Conservation (phyloP, 1,140 invertebrate genomes). For the Trachelipus rathkii region DNA sequence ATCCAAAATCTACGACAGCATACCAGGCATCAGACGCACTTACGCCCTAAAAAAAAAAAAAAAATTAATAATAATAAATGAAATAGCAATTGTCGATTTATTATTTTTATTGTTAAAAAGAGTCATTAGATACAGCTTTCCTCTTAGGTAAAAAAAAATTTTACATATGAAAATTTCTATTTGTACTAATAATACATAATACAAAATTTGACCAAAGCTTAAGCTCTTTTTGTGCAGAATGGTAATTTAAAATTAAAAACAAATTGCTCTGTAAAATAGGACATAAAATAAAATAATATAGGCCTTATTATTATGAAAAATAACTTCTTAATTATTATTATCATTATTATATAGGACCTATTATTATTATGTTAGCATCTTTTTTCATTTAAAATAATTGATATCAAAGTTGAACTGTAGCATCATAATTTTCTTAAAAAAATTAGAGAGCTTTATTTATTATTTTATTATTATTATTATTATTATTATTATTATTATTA, state of each 20-base stretch:
- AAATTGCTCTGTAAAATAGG: background rate
- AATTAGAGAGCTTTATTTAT: no score
- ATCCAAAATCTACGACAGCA: conserved; percentile 54
- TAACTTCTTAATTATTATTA: no score
- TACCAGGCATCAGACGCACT: conserved; percentile 54
- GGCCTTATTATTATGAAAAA: no score
- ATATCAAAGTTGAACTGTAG: no score
- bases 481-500: no score
- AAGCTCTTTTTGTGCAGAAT: background rate
- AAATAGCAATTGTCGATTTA: background rate
- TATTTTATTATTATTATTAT: no score
- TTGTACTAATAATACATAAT: background rate
- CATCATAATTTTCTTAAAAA: no score
- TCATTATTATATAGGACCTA: no score
- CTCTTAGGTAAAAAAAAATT: conserved; percentile 21
- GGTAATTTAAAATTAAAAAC: background rate
- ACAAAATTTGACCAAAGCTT: background rate
- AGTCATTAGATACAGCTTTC: background rate
- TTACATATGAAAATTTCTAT: background rate
- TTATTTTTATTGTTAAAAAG: background rate
- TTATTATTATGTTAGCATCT: no score
- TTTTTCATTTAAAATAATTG: no score
- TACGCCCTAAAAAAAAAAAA: conserved; percentile 48
- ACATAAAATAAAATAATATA: no score
- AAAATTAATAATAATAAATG: conserved; percentile 17